phyloP scores from a whole-genome alignment of 2,888 invertebrate species.

The Rhabditoides inermis region DNA sequence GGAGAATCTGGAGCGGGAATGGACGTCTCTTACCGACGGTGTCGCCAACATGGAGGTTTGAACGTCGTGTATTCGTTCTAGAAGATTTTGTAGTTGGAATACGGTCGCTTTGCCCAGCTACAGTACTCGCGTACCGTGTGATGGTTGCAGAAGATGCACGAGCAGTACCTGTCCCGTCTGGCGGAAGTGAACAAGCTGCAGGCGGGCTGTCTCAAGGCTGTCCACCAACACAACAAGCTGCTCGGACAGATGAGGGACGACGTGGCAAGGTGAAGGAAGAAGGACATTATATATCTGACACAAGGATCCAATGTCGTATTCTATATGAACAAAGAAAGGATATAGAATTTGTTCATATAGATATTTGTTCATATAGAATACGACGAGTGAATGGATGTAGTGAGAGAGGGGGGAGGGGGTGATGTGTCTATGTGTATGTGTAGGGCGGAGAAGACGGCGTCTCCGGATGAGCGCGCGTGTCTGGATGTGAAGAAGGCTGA shows the following conservation, averaged over 20 bases:
- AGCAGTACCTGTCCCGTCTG: conserved; percentile 53
- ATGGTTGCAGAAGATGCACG: conserved; percentile 42
- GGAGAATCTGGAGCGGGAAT: not conserved
- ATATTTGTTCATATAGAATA: too few species aligned
- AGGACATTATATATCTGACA: not conserved
- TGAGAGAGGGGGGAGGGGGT: too few species aligned
- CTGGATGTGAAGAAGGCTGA: conserved; percentile 58
- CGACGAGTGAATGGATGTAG: too few species aligned
- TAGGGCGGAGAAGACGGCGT: too few species aligned
- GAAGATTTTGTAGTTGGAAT: too few species aligned
- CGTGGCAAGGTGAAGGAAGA: conserved; percentile 67
- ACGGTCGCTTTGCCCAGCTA: too few species aligned
- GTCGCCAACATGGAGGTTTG: not conserved
- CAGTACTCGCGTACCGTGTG: too few species aligned
- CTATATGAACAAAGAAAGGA: not conserved
- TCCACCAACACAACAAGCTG: conserved; percentile 83
- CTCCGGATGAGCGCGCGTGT: too few species aligned
- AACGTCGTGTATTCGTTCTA: too few species aligned
- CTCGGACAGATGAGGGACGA: conserved; percentile 72
- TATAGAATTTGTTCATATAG: too few species aligned
- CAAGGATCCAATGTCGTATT: not conserved
- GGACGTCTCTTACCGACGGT: not conserved
- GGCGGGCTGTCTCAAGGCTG: conserved; percentile 71
- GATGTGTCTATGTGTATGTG: too few species aligned
- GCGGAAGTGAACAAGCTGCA: conserved; percentile 53